A percentile compares a stretch with the other conserved stretches of the same genome.
Evolutionary conservation across 2,888 invertebrate genomes (phyloP).

Genomic region (Leptinotarsa peninsularis): DNA sequence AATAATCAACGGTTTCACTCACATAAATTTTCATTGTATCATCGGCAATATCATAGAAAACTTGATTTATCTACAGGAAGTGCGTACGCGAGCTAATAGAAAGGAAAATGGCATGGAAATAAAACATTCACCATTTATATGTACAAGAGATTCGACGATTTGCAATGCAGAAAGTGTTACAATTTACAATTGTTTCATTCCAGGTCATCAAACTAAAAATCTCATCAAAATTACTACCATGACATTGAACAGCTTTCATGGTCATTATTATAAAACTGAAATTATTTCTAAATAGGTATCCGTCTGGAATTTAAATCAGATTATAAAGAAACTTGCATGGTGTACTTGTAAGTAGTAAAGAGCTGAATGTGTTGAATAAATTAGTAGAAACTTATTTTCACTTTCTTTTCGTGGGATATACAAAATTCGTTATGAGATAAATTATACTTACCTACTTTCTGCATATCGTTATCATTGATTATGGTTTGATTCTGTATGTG

Average conservation of each 20-base stretch:
- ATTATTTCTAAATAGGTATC: conserved; percentile 26
- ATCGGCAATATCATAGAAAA: background rate
- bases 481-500: too few species aligned
- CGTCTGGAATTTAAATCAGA: conserved; percentile 31
- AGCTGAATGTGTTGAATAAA: conserved; percentile 5
- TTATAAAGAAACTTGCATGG: conserved; percentile 15
- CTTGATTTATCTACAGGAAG: background rate
- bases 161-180: conserved; percentile 46
- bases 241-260: conserved; percentile 40
- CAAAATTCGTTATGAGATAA: background rate
- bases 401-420: conserved; percentile 7
- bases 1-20: conserved; percentile 13
- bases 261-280: conserved; percentile 36
- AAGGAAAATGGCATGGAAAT: conserved; percentile 23
- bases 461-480: background rate
- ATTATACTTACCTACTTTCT: background rate
- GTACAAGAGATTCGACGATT: conserved; percentile 36
- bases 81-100: conserved; percentile 9
- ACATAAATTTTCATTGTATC: conserved; percentile 37
- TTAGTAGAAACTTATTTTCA: conserved; percentile 6
- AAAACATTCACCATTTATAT: conserved; percentile 32
- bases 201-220: conserved; percentile 45
- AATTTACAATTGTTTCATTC: conserved; percentile 33
- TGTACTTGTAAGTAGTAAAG: background rate
- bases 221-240: conserved; percentile 46